These are phyloP conservation scores for Poeciliopsis infans DNA, from an alignment of 2,797 vertebrate genomes.

Conservation along the genomic window DNA sequence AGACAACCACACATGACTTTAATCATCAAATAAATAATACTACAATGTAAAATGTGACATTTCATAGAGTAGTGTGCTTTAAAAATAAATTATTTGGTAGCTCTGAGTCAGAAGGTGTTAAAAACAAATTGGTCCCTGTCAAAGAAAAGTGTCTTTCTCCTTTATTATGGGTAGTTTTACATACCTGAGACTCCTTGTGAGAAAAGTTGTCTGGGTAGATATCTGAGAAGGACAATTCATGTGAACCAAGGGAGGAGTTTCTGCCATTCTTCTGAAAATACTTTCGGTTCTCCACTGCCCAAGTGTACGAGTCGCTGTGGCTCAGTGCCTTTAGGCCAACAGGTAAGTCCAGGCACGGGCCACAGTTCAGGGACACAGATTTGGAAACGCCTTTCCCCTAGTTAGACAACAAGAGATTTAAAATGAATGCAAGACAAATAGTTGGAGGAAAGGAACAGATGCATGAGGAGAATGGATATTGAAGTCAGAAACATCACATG, in stretches of 20 bases:
- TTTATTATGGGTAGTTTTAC: constrained; percentile 24
- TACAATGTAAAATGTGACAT: constrained; percentile 53
- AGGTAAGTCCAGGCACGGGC: constrained; percentile 46
- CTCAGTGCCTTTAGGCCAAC: constrained; percentile 63
- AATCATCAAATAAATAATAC: constrained; percentile 23
- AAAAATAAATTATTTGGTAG: constrained; percentile 13
- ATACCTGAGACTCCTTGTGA: constrained; percentile 68
- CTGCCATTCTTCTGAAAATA: constrained; percentile 50
- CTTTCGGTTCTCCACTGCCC: constrained; percentile 85
- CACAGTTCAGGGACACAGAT: constrained; percentile 71
- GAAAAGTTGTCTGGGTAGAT: constrained; percentile 75
- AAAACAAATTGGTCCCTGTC: constrained; percentile 20
- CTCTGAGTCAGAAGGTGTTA: constrained; percentile 6
- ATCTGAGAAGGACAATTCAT: constrained; percentile 67
- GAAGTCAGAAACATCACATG: constrained; percentile 40
- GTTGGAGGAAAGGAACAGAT: constrained; percentile 27
- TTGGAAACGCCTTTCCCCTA: constrained; percentile 79
- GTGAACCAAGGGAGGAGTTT: constrained; percentile 64
- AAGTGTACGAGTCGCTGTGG: constrained; percentile 87
- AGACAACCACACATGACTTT: constrained; percentile 28
- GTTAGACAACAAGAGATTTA: constrained; percentile 26
- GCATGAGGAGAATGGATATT: constrained; percentile 32
- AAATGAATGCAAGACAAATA: background rate
- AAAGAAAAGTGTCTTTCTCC: background rate
- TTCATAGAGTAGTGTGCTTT: constrained; percentile 22